A percentile compares a stretch with the other conserved stretches of the same genome.
These are phyloP conservation scores for Palaemon carinicauda DNA, from an alignment of 1,140 invertebrate species.

Conservation along the genomic window DNA sequence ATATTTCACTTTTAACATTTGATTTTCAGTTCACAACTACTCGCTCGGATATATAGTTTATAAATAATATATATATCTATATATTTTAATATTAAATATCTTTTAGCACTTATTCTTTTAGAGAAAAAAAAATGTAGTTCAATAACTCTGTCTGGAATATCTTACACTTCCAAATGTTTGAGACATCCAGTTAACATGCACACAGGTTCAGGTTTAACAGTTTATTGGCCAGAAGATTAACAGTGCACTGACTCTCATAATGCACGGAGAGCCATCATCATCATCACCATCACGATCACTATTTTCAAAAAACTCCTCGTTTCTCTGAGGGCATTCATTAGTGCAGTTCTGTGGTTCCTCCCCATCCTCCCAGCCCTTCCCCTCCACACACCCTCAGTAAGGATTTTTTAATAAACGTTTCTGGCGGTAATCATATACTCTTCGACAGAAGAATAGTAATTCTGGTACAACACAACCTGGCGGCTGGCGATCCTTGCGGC, in stretches of 20 bases:
- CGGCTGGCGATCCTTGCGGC: conserved; percentile 71
- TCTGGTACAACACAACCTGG: conserved; percentile 81
- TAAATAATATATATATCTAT: conserved; percentile 47
- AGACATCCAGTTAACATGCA: too few species aligned
- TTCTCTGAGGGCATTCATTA: neutral
- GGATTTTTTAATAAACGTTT: conserved; percentile 70
- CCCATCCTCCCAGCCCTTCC: conserved; percentile 29
- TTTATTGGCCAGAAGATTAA: conserved; percentile 53
- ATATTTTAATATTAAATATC: conserved; percentile 48
- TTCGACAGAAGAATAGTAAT: conserved; percentile 91
- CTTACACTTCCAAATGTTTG: conserved; percentile 17
- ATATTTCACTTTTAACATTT: conserved; percentile 27
- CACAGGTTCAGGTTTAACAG: neutral
- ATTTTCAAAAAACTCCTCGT: neutral
- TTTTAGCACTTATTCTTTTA: conserved; percentile 22
- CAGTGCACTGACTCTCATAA: conserved; percentile 44
- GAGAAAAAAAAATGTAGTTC: conserved; percentile 10
- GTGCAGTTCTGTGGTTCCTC: neutral
- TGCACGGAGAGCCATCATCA: neutral
- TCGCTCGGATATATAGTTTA: conserved; percentile 52
- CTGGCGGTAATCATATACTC: conserved; percentile 92
- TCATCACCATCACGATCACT: conserved; percentile 19
- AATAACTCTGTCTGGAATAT: conserved; percentile 49
- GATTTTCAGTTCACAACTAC: conserved; percentile 40
- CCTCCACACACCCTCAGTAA: conserved; percentile 60